Evolutionary conservation across 2,797 vertebrate genomes (phyloP).

Genomic region (Merluccius polli): DNA sequence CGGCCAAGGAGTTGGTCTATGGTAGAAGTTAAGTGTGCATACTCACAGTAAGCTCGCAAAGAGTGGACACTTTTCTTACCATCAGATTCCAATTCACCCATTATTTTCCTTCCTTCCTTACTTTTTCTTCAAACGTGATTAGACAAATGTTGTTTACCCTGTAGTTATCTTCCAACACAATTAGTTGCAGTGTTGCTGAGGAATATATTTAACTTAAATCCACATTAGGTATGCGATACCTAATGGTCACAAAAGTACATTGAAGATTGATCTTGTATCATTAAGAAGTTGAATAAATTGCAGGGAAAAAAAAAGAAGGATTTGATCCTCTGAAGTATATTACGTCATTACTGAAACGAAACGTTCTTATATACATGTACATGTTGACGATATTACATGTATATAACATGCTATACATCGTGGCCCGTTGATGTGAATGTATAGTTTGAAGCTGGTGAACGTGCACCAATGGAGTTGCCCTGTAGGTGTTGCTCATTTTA

Average conservation of each 20-base stretch:
- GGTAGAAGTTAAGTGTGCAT: background rate
- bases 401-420: conserved; percentile 64
- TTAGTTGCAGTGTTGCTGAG: background rate
- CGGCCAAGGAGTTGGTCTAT: background rate
- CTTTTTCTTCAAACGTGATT: background rate
- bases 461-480: conserved; percentile 37
- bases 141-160: background rate
- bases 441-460: conserved; percentile 53
- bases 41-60: background rate
- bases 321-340: conserved; percentile 43
- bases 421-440: conserved; percentile 45
- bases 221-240: background rate
- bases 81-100: background rate
- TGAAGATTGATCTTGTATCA: conserved; percentile 13
- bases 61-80: background rate
- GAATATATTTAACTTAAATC: background rate
- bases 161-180: background rate
- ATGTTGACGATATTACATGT: conserved; percentile 52
- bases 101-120: background rate
- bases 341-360: conserved; percentile 72
- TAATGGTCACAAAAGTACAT: background rate
- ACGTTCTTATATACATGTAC: conserved; percentile 66
- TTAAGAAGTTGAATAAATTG: background rate
- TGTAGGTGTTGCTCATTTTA: conserved; percentile 38
- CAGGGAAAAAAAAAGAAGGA: conserved; percentile 2